Percentiles rank a stretch among this genome's conserved stretches.
These are phyloP conservation scores for Cephonodes hylas DNA, from an alignment of 2,888 invertebrate genomes.

Conservation along the genomic window DNA sequence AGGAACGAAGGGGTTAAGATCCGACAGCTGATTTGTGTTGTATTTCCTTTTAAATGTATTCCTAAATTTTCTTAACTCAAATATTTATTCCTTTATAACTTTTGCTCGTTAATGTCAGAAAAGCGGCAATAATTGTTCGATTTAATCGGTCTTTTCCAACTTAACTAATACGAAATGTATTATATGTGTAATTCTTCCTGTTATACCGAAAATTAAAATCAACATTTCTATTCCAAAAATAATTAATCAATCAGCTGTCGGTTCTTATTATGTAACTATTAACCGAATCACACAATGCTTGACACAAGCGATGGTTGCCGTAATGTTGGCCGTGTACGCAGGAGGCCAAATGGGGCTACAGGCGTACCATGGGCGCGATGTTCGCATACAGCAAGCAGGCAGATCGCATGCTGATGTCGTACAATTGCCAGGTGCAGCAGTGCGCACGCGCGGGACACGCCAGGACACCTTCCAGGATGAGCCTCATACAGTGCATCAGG, in stretches of 20 bases:
- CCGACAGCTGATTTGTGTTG: not conserved
- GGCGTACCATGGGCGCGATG: slow-evolving; percentile 79
- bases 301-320: slow-evolving; percentile 49
- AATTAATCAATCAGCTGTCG: too few species aligned
- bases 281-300: slow-evolving; percentile 30
- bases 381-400: slow-evolving; percentile 78
- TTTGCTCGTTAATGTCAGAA: too few species aligned
- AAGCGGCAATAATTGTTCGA: too few species aligned
- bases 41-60: not conserved
- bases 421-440: slow-evolving; percentile 79
- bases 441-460: slow-evolving; percentile 71
- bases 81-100: too few species aligned
- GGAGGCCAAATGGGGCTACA: slow-evolving; percentile 80
- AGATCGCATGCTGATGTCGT: slow-evolving; percentile 78
- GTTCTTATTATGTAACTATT: not conserved
- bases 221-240: too few species aligned
- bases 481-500: slow-evolving; percentile 91
- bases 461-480: slow-evolving; percentile 77
- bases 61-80: too few species aligned
- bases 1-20: too few species aligned
- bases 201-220: too few species aligned
- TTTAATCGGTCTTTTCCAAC: too few species aligned
- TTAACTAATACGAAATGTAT: too few species aligned
- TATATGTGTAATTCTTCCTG: too few species aligned
- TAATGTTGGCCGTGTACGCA: slow-evolving; percentile 60